phyloP scores from a whole-genome alignment of 2,888 invertebrate genomes.

The Odontocerum albicorne region DNA sequence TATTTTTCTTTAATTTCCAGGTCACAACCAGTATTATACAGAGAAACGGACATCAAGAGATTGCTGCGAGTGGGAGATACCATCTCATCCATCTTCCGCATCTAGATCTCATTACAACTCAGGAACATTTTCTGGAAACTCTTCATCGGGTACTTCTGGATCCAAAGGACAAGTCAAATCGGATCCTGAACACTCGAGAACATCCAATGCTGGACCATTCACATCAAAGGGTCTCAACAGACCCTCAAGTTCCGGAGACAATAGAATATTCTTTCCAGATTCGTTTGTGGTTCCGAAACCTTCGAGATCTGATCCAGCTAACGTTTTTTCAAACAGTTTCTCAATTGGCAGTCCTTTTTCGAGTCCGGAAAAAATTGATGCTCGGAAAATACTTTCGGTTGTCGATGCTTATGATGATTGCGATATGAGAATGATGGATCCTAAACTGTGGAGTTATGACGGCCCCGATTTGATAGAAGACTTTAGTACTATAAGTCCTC shows the following conservation, averaged over 20 bases:
- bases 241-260: conserved; percentile 52
- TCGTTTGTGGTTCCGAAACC: conserved; percentile 51
- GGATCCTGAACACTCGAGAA: conserved; percentile 41
- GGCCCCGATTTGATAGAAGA: conserved; percentile 50
- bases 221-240: conserved; percentile 36
- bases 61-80: conserved; percentile 29
- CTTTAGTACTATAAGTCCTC: conserved; percentile 66
- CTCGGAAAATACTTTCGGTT: conserved; percentile 31
- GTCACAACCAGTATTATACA: conserved; percentile 9
- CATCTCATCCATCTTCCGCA: conserved; percentile 19
- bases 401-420: conserved; percentile 38
- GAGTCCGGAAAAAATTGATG: conserved; percentile 45
- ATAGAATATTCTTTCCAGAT: conserved; percentile 56
- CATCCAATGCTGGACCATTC: conserved; percentile 22
- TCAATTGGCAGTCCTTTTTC: conserved; percentile 47
- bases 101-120: conserved; percentile 38
- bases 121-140: conserved; percentile 52
- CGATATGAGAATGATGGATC: conserved; percentile 21
- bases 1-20: conserved; percentile 12
- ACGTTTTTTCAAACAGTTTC: conserved; percentile 34
- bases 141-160: conserved; percentile 55
- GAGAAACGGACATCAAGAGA: conserved; percentile 25
- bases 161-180: conserved; percentile 48
- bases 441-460: conserved; percentile 10
- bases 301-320: conserved; percentile 33